Conservation (phyloP, 2,113 vertebrate species). For the Datnioides undecimradiatus region DNA sequence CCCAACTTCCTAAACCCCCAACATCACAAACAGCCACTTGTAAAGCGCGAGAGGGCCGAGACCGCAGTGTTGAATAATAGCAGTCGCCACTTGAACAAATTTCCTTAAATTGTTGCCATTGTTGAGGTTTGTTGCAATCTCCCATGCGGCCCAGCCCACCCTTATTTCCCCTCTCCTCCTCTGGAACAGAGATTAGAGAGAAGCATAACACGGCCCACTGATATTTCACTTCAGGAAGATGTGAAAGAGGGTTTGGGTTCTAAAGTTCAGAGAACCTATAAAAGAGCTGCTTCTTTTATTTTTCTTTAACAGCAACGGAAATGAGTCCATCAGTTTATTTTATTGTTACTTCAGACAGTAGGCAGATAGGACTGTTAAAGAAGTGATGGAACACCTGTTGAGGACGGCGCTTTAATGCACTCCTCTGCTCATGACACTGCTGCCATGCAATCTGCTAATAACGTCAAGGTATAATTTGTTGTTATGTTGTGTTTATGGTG, state of each 20-base stretch:
- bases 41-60: not conserved
- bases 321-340: constrained; percentile 57
- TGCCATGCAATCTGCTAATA: too few relatives aligned
- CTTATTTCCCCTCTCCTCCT: not conserved
- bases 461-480: too few relatives aligned
- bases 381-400: not conserved
- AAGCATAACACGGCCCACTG: constrained; percentile 36
- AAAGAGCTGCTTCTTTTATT: constrained; percentile 48
- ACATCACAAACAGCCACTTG: not conserved
- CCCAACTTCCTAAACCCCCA: not conserved
- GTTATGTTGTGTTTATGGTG: too few relatives aligned
- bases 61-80: not conserved
- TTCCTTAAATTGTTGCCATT: constrained; percentile 12
- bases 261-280: constrained; percentile 52
- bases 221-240: constrained; percentile 38
- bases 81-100: constrained; percentile 6
- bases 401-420: not conserved
- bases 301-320: constrained; percentile 52
- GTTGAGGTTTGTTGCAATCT: not conserved
- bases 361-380: constrained; percentile 28
- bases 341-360: constrained; percentile 28
- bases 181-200: constrained; percentile 11
- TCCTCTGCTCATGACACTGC: too few relatives aligned
- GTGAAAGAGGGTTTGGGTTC: constrained; percentile 29
- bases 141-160: not conserved